Base-by-base conservation (phyloP, 1,140 invertebrate genomes). In the Pantala flavescens region DNA sequence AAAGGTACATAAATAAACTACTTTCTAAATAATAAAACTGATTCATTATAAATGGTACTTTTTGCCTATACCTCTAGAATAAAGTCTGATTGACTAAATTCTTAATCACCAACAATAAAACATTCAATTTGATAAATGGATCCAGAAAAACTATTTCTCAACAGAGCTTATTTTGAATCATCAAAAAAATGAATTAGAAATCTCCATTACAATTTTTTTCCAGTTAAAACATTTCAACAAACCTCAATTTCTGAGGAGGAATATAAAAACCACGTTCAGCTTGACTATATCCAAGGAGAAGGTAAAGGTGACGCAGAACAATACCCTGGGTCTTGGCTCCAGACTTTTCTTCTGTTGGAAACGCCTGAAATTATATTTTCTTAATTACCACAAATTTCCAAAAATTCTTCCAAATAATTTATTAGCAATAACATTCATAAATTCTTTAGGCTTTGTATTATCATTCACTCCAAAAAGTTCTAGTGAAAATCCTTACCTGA, bases 201-300 rank as follows among this genome's bases (percentile, higher is more conserved):
- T n/a, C n/a, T n/a, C n/a, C n/a, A n/a, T n/a, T n/a, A n/a, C n/a
- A n/a, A n/a, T n/a, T n/a, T n/a, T n/a, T n/a, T n/a, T n/a, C n/a
- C n/a, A n/a, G n/a, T 36, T 36, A 73, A 43, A 7, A 55, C 3
- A 73, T 73, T 24, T 76, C 74, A 76, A 76, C 71, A 79, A 83
- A 95, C 92, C 95, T 88, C 63, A 99, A 82, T 79, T 91, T 89
- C 77, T 91, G 86, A 0, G 97, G 95, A n/a, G 94, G 88, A 19
- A 97, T 89, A 78, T 94, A 94, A 81, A 99, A 98, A 23, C 85
- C 84, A 81, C 92, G 93, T 77, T 99, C 97, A 70, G 88, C 90
- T 76, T 92, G 90, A 84, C 95, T 98, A 81, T 97, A 98, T 0
- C 98, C 98, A 21, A 99, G 85, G 1, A 99, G 84, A 21, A 97